Conservation (phyloP, 2,113 vertebrate species). For the Orientallactaga bullata region DNA sequence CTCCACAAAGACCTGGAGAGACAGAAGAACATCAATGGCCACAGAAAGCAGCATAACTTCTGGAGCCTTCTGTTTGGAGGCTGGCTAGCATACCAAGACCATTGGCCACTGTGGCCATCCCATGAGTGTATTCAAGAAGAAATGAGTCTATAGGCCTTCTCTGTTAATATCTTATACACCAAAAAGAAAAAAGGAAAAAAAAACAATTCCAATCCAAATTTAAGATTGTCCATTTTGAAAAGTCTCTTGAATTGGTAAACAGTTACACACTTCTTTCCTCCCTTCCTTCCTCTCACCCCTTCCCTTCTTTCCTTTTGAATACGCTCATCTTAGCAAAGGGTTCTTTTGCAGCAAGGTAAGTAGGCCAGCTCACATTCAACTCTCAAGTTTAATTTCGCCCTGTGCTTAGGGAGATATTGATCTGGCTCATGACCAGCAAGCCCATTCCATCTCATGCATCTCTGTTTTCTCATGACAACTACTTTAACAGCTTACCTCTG, state of each 20-base stretch:
- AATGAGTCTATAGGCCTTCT: too few species aligned
- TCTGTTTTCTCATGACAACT: rapidly evolving
- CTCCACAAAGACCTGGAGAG: too few species aligned
- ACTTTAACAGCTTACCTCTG: background rate
- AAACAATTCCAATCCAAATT: background rate
- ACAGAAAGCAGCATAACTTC: too few species aligned
- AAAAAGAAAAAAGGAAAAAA: too few species aligned
- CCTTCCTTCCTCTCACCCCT: too few species aligned
- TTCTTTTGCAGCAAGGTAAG: background rate
- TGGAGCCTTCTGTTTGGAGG: too few species aligned
- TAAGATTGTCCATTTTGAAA: background rate
- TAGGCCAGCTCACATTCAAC: background rate
- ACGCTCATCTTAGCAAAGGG: background rate
- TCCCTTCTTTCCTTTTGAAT: background rate
- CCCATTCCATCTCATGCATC: background rate
- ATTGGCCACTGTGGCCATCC: too few species aligned
- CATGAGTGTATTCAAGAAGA: too few species aligned
- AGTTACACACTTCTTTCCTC: background rate
- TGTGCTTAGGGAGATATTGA: background rate
- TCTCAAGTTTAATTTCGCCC: too few species aligned
- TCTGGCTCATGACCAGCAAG: rapidly evolving
- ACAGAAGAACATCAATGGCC: too few species aligned
- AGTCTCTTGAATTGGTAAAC: background rate
- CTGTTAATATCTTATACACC: too few species aligned
- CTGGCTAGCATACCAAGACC: too few species aligned